Evolutionary conservation across 2,113 vertebrate genomes (phyloP).

Genomic region (Telmatochromis sp.): DNA sequence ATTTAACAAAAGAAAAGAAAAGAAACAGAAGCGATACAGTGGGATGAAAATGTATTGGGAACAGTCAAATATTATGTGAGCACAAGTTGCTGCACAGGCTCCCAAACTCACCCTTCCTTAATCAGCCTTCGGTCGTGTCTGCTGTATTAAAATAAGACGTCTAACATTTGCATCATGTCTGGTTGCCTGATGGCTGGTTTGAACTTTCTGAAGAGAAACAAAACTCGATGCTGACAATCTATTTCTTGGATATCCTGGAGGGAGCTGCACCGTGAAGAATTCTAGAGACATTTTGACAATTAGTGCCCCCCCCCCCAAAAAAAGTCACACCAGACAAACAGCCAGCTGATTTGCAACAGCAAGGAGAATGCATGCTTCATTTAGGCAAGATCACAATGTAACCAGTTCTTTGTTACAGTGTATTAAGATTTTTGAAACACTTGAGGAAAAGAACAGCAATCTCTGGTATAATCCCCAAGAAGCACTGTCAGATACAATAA

Average conservation of each 20-base stretch:
- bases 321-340: not conserved
- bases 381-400: not conserved
- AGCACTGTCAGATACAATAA: not conserved
- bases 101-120: not conserved
- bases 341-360: not conserved
- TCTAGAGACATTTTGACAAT: not conserved
- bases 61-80: not conserved
- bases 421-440: not conserved
- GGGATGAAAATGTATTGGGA: not conserved
- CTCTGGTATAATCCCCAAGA: not conserved
- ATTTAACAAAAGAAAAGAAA: not conserved
- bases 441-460: not conserved
- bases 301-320: not conserved
- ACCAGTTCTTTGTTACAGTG: not conserved
- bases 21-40: not conserved
- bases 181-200: not conserved
- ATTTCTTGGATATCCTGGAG: not conserved
- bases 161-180: not conserved
- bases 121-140: not conserved
- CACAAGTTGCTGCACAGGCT: not conserved
- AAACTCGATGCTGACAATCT: rapidly evolving
- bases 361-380: not conserved
- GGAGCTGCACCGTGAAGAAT: not conserved
- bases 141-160: not conserved
- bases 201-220: not conserved